Evolutionary conservation across 2,113 vertebrate species (phyloP).

Genomic region (Catharus bicknelli): DNA sequence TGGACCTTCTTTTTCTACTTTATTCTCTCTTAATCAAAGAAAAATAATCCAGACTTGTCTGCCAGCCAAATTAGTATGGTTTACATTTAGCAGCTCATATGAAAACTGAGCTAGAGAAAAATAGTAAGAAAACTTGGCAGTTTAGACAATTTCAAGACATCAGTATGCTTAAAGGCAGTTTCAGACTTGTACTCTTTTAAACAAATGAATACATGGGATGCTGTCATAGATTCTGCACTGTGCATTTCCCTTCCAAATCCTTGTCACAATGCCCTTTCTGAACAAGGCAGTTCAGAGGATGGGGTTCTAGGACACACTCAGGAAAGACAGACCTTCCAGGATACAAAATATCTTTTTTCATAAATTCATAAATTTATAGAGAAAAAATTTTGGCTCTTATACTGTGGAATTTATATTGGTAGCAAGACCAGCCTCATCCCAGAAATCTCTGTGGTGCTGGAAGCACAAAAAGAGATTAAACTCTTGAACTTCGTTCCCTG

Average conservation of each 20-base stretch:
- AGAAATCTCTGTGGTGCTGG: neutral
- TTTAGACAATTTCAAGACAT: neutral
- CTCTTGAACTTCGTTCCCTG: neutral
- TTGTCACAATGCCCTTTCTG: neutral
- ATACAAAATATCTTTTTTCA: neutral
- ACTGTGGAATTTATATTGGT: neutral
- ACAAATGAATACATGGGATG: neutral
- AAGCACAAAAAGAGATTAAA: neutral
- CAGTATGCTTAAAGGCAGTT: neutral
- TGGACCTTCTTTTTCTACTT: neutral
- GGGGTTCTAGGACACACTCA: neutral
- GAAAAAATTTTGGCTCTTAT: neutral
- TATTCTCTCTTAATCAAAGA: neutral
- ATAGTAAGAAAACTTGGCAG: neutral
- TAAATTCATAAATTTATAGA: neutral
- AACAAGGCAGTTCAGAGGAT: neutral
- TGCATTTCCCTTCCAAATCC: conserved; percentile 4
- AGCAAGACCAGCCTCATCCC: neutral
- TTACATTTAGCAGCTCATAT: neutral
- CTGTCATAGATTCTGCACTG: neutral
- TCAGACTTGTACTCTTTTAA: neutral
- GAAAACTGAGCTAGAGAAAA: neutral
- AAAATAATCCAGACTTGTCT: neutral
- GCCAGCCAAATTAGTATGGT: neutral
- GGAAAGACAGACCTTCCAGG: neutral